phyloP scores from a whole-genome alignment of 2,797 vertebrate species.

The Anguilla obscura region DNA sequence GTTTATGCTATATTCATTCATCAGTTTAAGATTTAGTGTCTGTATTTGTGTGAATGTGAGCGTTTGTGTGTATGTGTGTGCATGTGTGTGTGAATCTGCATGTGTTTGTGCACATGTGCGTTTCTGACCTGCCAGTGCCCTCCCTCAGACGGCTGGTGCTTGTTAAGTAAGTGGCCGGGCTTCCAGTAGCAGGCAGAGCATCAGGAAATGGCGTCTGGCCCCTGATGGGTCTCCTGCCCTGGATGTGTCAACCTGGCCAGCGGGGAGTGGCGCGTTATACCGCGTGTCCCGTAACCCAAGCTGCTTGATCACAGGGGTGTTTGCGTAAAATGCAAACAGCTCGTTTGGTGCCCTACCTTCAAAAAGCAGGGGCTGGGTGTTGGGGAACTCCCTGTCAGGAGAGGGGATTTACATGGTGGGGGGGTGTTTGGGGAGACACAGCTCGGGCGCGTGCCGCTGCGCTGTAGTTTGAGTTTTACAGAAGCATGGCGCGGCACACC shows the following conservation, averaged over 20 bases:
- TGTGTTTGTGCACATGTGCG: neutral
- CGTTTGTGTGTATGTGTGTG: neutral
- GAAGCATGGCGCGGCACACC: neutral
- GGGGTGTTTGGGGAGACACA: neutral
- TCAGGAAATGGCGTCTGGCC: constrained; percentile 14
- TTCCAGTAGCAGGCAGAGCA: constrained; percentile 17
- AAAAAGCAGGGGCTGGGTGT: neutral
- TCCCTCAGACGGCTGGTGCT: constrained; percentile 10
- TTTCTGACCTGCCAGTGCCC: neutral
- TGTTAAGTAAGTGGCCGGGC: neutral
- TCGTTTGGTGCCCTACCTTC: neutral
- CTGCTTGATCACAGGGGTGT: constrained; percentile 21
- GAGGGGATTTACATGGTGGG: neutral
- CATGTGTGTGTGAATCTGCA: neutral
- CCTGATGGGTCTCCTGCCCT: constrained; percentile 15
- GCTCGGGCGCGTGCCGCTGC: neutral
- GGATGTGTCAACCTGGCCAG: neutral
- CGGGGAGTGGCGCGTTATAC: neutral
- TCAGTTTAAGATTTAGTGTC: no score
- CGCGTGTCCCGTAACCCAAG: constrained; percentile 22
- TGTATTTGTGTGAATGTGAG: neutral
- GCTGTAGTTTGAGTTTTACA: neutral
- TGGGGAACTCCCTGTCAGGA: constrained; percentile 1
- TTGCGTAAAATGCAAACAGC: constrained; percentile 25
- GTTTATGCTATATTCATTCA: neutral